Evolutionary conservation across 2,797 vertebrate genomes (phyloP).

Genomic region (Saguinus oedipus): DNA sequence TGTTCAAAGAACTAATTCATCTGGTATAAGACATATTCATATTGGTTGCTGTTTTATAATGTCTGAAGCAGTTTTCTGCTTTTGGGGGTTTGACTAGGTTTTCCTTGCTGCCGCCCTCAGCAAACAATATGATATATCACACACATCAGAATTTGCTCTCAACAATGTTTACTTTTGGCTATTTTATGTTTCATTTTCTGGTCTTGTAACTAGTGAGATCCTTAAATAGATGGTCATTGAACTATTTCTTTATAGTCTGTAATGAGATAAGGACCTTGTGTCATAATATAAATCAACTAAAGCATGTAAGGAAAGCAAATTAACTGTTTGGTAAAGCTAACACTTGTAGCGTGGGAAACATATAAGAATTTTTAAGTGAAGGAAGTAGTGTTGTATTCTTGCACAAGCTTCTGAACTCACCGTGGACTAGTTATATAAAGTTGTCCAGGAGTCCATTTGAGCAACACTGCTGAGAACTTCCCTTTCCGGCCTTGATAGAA

Average conservation of each 20-base stretch:
- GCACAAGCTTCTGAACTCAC: not conserved
- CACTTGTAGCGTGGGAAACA: not conserved
- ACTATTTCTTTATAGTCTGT: not conserved
- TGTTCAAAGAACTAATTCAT: too few species aligned
- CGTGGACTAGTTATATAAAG: not conserved
- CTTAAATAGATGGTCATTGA: not conserved
- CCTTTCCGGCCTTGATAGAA: not conserved
- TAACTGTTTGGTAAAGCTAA: not conserved
- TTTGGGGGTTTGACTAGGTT: too few species aligned
- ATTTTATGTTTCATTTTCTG: not conserved
- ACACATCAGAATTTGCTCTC: too few species aligned
- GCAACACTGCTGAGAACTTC: not conserved
- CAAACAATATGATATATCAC: too few species aligned
- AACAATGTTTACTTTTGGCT: not conserved
- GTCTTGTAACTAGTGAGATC: not conserved
- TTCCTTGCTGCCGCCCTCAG: too few species aligned
- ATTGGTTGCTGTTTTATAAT: too few species aligned
- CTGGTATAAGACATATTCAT: too few species aligned
- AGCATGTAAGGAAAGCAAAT: not conserved
- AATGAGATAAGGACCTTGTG: not conserved
- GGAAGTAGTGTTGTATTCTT: not conserved
- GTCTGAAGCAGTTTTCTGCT: too few species aligned
- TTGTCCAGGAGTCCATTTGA: not conserved
- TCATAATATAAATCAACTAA: not conserved
- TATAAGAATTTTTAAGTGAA: not conserved